Base-by-base conservation (phyloP, 92 coral and sea anemone genomes). In the Porites lobata region DNA sequence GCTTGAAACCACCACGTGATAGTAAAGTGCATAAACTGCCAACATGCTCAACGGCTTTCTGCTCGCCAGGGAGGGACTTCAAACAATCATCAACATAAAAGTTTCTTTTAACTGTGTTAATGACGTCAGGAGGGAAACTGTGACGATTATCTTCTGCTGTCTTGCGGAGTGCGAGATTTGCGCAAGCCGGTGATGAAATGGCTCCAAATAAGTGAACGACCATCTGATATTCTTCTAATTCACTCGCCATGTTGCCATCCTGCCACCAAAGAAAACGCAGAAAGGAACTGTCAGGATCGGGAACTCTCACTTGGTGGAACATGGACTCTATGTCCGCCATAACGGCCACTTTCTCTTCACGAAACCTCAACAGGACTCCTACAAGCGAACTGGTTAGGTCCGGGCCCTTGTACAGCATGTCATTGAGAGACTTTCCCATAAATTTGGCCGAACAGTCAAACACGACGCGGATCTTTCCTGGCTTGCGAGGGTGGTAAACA, bases 221-320 rank as follows among this genome's bases (percentile, higher is more conserved):
- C 85, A 80, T 80, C 73, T 62, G 57, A 1, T 80, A 80, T 43
- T 62, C 75, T 15, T 65, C 5, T 32, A 32, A 32, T 32, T 32
- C 5, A 0, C 43, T 0, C 43, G 43, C 43, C 43, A 32, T 32
- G 5, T 32, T 32, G 43, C 43, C 43, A 32, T 32, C 43, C 43
- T 32, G 3, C 43, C 43, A 32, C 43, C 4, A 32, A 32, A 32
- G 43, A 32, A 32, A 32, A 32, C 43, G 43, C 43, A 32, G 5
- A 32, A 32, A 62, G 20, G 65, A 56, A 50, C 85, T 51, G 67
- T 80, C 72, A 64, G 6, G 19, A 47, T 62, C 38, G 1, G 72
- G 73, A 63, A 85, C 82, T 65, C 65, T 73, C 9, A 85, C 82
- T 69, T 81, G 86, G 51, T 66, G 76, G 63, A 81, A 65, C 86